A percentile compares a stretch with the other conserved stretches of the same genome.
Conservation (phyloP, 2,797 vertebrate genomes). For the Rachycentron canadum region DNA sequence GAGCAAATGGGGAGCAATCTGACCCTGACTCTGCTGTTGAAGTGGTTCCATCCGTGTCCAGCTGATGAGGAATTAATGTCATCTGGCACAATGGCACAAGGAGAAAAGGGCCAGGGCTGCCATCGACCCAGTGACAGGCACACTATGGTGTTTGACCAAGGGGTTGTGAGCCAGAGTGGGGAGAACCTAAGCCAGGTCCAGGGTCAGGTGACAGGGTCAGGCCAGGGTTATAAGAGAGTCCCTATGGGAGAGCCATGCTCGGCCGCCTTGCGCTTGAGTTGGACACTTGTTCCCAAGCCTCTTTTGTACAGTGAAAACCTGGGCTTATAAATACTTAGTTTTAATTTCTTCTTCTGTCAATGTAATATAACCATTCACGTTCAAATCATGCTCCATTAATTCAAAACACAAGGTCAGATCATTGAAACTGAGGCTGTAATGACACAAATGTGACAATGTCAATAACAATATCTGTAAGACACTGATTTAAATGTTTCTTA, state of each 20-base stretch:
- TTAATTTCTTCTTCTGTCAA: conserved; percentile 57
- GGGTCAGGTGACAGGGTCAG: conserved; percentile 69
- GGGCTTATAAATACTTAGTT: conserved; percentile 50
- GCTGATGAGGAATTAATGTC: conserved; percentile 77
- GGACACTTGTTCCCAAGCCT: conserved; percentile 58
- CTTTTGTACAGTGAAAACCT: conserved; percentile 44
- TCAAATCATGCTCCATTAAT: conserved; percentile 36
- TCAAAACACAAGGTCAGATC: conserved; percentile 34
- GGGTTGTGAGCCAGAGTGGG: conserved; percentile 62
- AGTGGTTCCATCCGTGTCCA: conserved; percentile 49
- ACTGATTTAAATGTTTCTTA: background rate
- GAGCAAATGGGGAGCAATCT: conserved; percentile 31
- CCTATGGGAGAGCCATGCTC: conserved; percentile 62
- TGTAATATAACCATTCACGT: conserved; percentile 32
- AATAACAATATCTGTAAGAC: conserved; percentile 8
- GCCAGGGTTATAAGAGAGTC: conserved; percentile 65
- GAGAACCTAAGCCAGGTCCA: conserved; percentile 65
- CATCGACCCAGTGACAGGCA: conserved; percentile 75
- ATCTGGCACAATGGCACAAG: conserved; percentile 68
- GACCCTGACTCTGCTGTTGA: conserved; percentile 53
- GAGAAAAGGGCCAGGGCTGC: conserved; percentile 47
- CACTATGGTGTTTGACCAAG: conserved; percentile 71
- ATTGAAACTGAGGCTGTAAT: conserved; percentile 24
- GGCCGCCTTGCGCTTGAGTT: conserved; percentile 17
- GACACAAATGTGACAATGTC: conserved; percentile 1